Percentiles rank a stretch among this genome's conserved stretches.
phyloP scores from a whole-genome alignment of 2,797 vertebrate genomes.

The Anableps anableps region DNA sequence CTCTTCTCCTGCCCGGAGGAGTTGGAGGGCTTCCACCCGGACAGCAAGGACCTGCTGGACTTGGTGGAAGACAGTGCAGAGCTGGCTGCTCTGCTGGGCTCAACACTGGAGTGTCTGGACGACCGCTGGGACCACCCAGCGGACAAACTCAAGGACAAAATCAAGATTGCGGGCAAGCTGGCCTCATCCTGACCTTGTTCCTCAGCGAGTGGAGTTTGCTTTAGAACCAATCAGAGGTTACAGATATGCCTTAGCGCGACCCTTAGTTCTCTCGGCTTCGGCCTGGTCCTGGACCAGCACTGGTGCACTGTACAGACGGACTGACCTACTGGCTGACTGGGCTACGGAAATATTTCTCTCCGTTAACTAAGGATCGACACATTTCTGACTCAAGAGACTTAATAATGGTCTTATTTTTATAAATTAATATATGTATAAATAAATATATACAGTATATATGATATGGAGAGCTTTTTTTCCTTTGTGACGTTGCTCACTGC shows the following conservation, averaged over 20 bases:
- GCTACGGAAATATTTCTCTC: slow-evolving; percentile 64
- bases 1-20: slow-evolving; percentile 91
- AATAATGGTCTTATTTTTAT: slow-evolving; percentile 83
- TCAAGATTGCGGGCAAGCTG: slow-evolving; percentile 64
- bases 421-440: slow-evolving; percentile 84
- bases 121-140: slow-evolving; percentile 76
- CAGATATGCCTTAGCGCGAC: slow-evolving; percentile 71
- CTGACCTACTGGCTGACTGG: slow-evolving; percentile 62
- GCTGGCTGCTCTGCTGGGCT: slow-evolving; percentile 91
- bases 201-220: slow-evolving; percentile 57
- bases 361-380: slow-evolving; percentile 60
- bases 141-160: slow-evolving; percentile 84
- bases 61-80: slow-evolving; percentile 92
- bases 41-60: slow-evolving; percentile 94
- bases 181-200: slow-evolving; percentile 68
- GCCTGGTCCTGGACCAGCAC: slow-evolving; percentile 48
- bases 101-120: slow-evolving; percentile 90
- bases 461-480: slow-evolving; percentile 41
- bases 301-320: slow-evolving; percentile 71
- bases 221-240: slow-evolving; percentile 51
- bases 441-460: slow-evolving; percentile 47
- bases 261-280: slow-evolving; percentile 24
- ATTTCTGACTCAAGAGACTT: slow-evolving; percentile 69
- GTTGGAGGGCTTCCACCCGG: slow-evolving; percentile 89
- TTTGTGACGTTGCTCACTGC: slow-evolving; percentile 71